Base-by-base conservation (phyloP, 2,113 vertebrate genomes). In the Thomomys bottae region DNA sequence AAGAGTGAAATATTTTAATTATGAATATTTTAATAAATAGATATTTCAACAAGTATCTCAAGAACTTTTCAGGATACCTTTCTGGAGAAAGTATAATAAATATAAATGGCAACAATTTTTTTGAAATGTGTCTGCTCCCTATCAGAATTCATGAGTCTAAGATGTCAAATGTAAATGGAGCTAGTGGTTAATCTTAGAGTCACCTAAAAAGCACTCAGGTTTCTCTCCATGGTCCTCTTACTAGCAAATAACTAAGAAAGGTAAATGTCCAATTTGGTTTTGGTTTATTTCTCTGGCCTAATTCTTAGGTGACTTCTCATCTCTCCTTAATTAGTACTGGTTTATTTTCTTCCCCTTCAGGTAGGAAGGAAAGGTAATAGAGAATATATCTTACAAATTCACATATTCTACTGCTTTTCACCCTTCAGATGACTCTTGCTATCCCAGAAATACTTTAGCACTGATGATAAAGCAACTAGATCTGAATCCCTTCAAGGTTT, bases 41-140 rank as follows among this genome's bases (percentile, higher is more conserved):
- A 45, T 45, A 45, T 4, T 54, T 54, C 49, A 54, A 54, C 18
- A 54, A 54, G 4, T 54, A 54, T 54, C 18, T 54, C 12, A 54
- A 54, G 49, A 54, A 54, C 4, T 15, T 54, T 54, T 78, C 82
- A 42, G 0, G 38, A 36, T 89, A 20, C 68, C n/a, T 83, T 90
- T 79, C 71, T 70, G 86, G 70, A 91, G 49, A 87, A 87, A 87
- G 66, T 57, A 57, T 63, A 83, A 79, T 77, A 59, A 93, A 42
- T 42, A 71, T 38, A 87, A 90, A 64, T 45, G 49, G 28, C 45
- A 64, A 0, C 38, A n/a, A n/a, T 3, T 18, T 77, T 73, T 72
- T 77, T 61, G 45, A 42, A 49, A 61, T 61, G 70, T 84, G 17
- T 76, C 49, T 66, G 18, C 34, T 68, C 45, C 40, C 32, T 54